Base-by-base conservation (phyloP, 2,797 vertebrate species). In the Anabas testudineus region DNA sequence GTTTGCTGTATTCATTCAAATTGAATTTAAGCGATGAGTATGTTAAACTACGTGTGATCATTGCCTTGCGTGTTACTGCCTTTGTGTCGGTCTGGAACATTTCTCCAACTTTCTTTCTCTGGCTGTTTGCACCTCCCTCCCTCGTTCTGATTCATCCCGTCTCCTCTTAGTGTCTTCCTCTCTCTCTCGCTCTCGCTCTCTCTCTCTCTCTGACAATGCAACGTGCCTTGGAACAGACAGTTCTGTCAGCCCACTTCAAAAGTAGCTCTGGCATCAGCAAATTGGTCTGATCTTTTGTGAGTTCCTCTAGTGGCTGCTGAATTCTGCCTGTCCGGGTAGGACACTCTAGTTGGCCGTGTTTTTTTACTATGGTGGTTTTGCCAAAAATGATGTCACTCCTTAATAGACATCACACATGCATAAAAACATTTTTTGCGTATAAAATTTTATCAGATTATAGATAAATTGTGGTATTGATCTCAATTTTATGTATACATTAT, bases 281-380 rank as follows among this genome's bases (percentile, higher is more conserved):
- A 88, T 86, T 89, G 76, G 74, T 71, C 67, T 41, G 37, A 83
- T 76, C 84, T 77, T 82, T 88, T 80, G 82, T 79, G 80, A 65
- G 75, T 68, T 76, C 48, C 65, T 81, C 72, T 67, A 55, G 46
- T 67, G 80, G 67, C 69, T 43, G 58, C 68, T 16, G 26, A 52
- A 66, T 51, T 81, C 18, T 53, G 67, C 74, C 71, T 69, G 42
- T 71, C 34, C 19, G 7, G 49, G 24, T 78, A 59, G 59, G 51
- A 45, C 62, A 37, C 51, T 47, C 8, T 1, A 36, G 5, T 49
- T 49, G 60, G 19, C 18, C 15, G 30, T 63, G 21, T 7, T 21
- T 21, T 67, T 55, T 43, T 24, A 43, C 52, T 51, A 5, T 43
- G 22, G 22, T 12, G 14, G 48, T 32, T 67, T 21, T 57, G 32